Conservation (phyloP, 92 coral and sea anemone genomes). For the Pocillopora grandis region DNA sequence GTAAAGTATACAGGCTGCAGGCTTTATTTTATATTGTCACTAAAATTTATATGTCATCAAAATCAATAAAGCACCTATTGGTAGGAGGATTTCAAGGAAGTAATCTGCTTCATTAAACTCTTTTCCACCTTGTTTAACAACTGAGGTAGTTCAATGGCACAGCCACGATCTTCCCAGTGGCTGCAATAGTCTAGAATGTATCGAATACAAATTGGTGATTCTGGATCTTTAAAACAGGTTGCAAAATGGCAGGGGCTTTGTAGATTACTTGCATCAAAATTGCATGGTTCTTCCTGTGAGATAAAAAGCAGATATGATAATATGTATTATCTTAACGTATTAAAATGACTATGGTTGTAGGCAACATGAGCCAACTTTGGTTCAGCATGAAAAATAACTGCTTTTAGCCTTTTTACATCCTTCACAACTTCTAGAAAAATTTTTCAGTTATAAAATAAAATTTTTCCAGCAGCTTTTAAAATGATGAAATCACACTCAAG, state of each 20-base stretch:
- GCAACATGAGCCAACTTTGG: too few species aligned
- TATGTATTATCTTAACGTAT: too few species aligned
- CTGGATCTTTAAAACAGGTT: conserved; percentile 40
- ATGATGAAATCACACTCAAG: too few species aligned
- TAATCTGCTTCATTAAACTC: conserved; percentile 6
- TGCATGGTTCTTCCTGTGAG: conserved; percentile 34
- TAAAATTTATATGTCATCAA: not conserved
- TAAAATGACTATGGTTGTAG: too few species aligned
- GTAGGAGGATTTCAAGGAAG: conserved; percentile 8
- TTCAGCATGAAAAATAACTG: too few species aligned
- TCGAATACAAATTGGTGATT: conserved; percentile 38
- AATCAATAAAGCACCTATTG: not conserved
- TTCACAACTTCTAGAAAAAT: too few species aligned
- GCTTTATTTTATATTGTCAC: too few species aligned
- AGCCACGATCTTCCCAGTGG: conserved; percentile 61
- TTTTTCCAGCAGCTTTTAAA: too few species aligned
- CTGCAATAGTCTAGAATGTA: conserved; percentile 52
- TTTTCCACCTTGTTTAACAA: conserved; percentile 48
- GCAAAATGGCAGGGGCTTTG: conserved; percentile 53
- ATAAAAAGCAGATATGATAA: not conserved
- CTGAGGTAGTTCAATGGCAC: conserved; percentile 58
- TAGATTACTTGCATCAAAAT: conserved; percentile 37
- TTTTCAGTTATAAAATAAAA: too few species aligned
- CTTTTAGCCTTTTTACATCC: too few species aligned
- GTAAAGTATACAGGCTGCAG: too few species aligned